Percentiles rank a stretch among this genome's conserved stretches.
Evolutionary conservation across 2,888 invertebrate genomes (phyloP).

Genomic region (Trissolcus brochymenae): DNA sequence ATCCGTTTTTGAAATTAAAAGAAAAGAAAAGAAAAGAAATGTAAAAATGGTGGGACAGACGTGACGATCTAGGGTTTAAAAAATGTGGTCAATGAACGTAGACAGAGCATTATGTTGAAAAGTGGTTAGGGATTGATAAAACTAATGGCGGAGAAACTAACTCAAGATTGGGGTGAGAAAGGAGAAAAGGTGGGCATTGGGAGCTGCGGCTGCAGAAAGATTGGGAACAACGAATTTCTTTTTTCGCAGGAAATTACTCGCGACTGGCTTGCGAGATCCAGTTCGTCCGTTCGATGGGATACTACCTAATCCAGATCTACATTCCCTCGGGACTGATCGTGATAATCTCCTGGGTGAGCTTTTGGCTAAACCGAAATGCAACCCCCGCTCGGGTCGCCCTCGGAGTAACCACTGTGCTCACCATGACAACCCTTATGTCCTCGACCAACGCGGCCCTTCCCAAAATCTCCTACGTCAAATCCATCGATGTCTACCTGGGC

Average conservation of each 20-base stretch:
- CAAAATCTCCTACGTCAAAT: constrained; percentile 98
- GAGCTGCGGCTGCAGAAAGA: constrained; percentile 58
- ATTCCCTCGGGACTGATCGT: constrained; percentile 98
- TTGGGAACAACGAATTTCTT: constrained; percentile 57
- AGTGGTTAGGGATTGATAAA: constrained; percentile 28
- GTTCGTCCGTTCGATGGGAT: constrained; percentile 98
- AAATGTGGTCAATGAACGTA: constrained; percentile 16
- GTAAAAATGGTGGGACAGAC: constrained; percentile 23
- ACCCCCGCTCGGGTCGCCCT: constrained; percentile 95
- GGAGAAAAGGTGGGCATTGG: constrained; percentile 27
- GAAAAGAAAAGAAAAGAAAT: constrained; percentile 7
- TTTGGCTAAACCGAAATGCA: constrained; percentile 96
- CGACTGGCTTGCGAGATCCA: constrained; percentile 97
- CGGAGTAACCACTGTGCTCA: constrained; percentile 96
- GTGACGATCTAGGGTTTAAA: too few relatives aligned
- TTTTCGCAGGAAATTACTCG: constrained; percentile 92
- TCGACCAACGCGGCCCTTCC: constrained; percentile 97
- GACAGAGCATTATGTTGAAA: constrained; percentile 51
- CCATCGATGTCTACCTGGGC: constrained; percentile 97
- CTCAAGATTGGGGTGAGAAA: constrained; percentile 41
- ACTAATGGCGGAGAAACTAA: constrained; percentile 56
- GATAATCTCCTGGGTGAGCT: constrained; percentile 98
- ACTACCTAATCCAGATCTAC: constrained; percentile 98
- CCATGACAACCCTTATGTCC: constrained; percentile 98
- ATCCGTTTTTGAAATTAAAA: background rate